Conservation (phyloP, 2,797 vertebrate species). For the Halcyon leucocephala region DNA sequence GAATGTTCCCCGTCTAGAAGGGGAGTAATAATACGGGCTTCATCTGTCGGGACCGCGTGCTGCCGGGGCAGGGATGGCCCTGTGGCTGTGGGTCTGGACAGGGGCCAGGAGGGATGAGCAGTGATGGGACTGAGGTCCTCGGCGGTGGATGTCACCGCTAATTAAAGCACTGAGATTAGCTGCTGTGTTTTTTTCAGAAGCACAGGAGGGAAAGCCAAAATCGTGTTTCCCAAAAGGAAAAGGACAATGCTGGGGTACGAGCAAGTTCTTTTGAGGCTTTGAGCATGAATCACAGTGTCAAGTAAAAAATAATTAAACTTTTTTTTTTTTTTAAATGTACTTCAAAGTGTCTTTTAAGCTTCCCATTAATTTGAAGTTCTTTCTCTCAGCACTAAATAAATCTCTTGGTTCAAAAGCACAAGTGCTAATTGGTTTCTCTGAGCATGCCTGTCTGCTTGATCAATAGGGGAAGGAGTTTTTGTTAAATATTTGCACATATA, state of each 20-base stretch:
- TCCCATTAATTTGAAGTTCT: constrained; percentile 25
- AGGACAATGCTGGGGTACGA: background rate
- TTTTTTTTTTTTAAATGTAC: constrained; percentile 47
- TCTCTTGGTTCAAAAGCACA: constrained; percentile 58
- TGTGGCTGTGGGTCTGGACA: background rate
- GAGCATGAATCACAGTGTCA: constrained; percentile 56
- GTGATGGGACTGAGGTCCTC: background rate
- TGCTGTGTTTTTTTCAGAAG: background rate
- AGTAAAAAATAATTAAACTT: constrained; percentile 69
- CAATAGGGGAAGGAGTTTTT: constrained; percentile 56
- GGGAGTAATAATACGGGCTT: background rate
- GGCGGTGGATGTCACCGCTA: background rate
- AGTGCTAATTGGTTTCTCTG: constrained; percentile 67
- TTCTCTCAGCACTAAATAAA: constrained; percentile 56
- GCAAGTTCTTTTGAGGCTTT: constrained; percentile 41
- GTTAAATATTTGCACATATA: constrained; percentile 67
- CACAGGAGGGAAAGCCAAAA: background rate
- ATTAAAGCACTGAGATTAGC: background rate
- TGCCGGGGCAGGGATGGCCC: background rate
- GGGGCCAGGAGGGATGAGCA: background rate
- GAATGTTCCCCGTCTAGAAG: background rate
- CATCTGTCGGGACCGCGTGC: background rate
- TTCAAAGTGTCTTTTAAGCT: constrained; percentile 66
- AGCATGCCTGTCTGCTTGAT: constrained; percentile 44
- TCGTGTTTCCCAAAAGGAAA: background rate